Base-by-base conservation (phyloP, 2,113 vertebrate species). In the Amphilophus citrinellus region DNA sequence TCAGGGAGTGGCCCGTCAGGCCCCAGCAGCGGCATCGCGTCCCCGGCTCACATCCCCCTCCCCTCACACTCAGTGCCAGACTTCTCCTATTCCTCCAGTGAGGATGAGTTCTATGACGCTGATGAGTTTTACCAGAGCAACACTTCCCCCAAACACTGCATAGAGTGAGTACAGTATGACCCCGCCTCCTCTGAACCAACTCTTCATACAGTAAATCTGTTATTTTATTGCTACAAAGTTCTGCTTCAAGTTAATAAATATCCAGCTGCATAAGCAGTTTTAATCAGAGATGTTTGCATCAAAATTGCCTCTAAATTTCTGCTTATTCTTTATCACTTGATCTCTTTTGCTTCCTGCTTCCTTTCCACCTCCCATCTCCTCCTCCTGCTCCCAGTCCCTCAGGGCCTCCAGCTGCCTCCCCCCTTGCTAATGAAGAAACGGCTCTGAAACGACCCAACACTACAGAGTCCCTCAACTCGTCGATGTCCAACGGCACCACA, bases 31-130 rank as follows among this genome's bases (percentile, higher is more conserved):
- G 97, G 98, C 80, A 94, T 98, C 1, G 96, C 97, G 76, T 98
- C 98, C 82, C 98, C 98, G 14, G 96, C 97, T 94, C 98, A 98
- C 93, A 97, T 98, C 90, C 98, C 97, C 92, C 93, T 98, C 80
- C 98, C 98, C 87, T 97, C 97, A 79, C 98, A 97, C 80, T 97
- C 98, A 3, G 98, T 99, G 90, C 98, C 98, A 30, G 98, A 99
- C 87, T 99, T 99, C 94, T 99, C 98, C 62, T 99, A 99, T 83
- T 99, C 98, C 4, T 99, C 98, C 96, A 99, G 98, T 63, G 98
- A 99, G 93, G 98, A 99, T 82, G 98, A 99, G 89, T 99, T 99
- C 95, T 99, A 99, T 37, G 98, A 99, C 42, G 98, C 98, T 9
- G 98, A 99, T 79, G 98, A 99, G 88, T 99, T 97, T 93, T 98